These are phyloP conservation scores for Eulithis testata DNA, from an alignment of 2,888 invertebrate species.

Conservation along the genomic window DNA sequence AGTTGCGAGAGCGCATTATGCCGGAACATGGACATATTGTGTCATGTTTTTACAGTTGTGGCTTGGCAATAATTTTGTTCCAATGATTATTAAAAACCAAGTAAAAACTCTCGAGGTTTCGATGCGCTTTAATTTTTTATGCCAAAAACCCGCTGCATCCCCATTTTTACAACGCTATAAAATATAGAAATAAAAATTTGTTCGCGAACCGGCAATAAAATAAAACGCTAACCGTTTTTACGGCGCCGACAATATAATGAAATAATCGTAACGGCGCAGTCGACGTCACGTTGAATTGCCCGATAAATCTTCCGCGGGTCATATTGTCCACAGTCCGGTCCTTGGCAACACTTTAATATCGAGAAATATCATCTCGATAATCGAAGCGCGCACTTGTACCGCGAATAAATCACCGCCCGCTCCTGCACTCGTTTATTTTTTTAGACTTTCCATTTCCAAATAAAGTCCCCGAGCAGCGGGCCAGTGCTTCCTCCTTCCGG, in stretches of 20 bases:
- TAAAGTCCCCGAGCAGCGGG: slow-evolving; percentile 82
- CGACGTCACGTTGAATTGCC: slow-evolving; percentile 79
- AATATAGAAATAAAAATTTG: slow-evolving; percentile 81
- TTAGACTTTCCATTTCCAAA: slow-evolving; percentile 84
- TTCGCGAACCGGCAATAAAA: slow-evolving; percentile 77
- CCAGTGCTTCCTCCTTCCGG: slow-evolving; percentile 83
- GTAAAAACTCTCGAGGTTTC: slow-evolving; percentile 49
- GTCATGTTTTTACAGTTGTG: no score
- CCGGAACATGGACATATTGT: no score
- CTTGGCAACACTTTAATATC: slow-evolving; percentile 84
- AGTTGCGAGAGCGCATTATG: no score
- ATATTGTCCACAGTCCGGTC: slow-evolving; percentile 83
- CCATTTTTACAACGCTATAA: slow-evolving; percentile 78
- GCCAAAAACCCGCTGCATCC: slow-evolving; percentile 59
- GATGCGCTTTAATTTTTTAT: slow-evolving; percentile 60
- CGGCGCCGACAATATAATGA: slow-evolving; percentile 83
- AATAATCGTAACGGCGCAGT: slow-evolving; percentile 82
- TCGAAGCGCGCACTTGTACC: slow-evolving; percentile 75
- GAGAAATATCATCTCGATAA: slow-evolving; percentile 83
- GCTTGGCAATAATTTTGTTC: slow-evolving; percentile 24
- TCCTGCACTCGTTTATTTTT: slow-evolving; percentile 78
- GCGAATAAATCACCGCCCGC: slow-evolving; percentile 73
- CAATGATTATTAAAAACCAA: slow-evolving; percentile 38
- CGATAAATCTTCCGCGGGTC: slow-evolving; percentile 83
- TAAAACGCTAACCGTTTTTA: slow-evolving; percentile 83